These are phyloP conservation scores for Drosophila prolongata DNA, from an alignment of 2,888 invertebrate genomes.

Conservation along the genomic window DNA sequence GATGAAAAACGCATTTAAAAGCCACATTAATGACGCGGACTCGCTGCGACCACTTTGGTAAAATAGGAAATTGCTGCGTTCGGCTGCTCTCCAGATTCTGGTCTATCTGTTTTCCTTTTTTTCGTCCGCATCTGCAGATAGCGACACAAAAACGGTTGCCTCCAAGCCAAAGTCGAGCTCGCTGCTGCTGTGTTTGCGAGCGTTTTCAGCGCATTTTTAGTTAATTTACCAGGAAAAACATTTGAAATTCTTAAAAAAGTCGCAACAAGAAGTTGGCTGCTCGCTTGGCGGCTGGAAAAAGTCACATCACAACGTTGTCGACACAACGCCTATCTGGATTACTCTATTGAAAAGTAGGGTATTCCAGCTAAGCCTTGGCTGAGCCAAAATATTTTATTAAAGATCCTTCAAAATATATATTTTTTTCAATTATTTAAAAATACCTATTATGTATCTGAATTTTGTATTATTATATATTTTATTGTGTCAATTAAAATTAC, in stretches of 20 bases:
- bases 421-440: too few relatives aligned
- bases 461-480: too few relatives aligned
- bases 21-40: constrained; percentile 81
- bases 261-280: constrained; percentile 64
- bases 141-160: constrained; percentile 68
- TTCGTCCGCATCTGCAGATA: constrained; percentile 48
- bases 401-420: too few relatives aligned
- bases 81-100: constrained; percentile 58
- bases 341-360: constrained; percentile 27
- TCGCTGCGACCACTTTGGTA: constrained; percentile 79
- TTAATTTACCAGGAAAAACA: constrained; percentile 83
- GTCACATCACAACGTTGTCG: constrained; percentile 47
- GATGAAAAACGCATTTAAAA: constrained; percentile 82
- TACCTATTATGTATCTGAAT: too few relatives aligned
- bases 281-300: constrained; percentile 48
- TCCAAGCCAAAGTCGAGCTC: constrained; percentile 32
- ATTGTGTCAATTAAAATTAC: too few relatives aligned
- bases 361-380: not conserved
- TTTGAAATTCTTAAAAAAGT: constrained; percentile 82
- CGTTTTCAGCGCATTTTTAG: constrained; percentile 83
- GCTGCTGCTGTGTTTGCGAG: constrained; percentile 43
- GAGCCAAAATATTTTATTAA: too few relatives aligned
- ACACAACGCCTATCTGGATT: constrained; percentile 51
- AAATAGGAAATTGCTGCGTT: constrained; percentile 82
- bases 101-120: constrained; percentile 50